Percentiles rank a stretch among this genome's conserved stretches.
phyloP scores from a whole-genome alignment of 2,888 invertebrate genomes.

The Formica aserva region DNA sequence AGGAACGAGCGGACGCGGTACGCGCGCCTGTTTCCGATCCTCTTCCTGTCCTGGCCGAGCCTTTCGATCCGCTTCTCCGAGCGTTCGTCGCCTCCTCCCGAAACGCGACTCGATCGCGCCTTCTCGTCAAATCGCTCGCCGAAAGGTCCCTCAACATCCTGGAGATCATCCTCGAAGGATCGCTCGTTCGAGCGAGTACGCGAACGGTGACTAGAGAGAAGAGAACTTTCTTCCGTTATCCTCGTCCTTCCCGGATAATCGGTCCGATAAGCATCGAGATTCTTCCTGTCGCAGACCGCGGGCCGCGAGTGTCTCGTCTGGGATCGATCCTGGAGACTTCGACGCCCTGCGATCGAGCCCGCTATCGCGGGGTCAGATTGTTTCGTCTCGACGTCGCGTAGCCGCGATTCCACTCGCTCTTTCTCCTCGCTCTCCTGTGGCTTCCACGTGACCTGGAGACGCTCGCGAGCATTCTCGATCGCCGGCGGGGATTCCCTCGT shows the following conservation, averaged over 20 bases:
- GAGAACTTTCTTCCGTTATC: slow-evolving; percentile 47
- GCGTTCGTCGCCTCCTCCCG: slow-evolving; percentile 48
- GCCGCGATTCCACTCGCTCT: slow-evolving; percentile 60
- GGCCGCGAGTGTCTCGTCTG: slow-evolving; percentile 23
- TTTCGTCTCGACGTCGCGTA: slow-evolving; percentile 20
- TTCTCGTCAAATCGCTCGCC: slow-evolving; percentile 26
- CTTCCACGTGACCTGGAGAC: slow-evolving; percentile 20
- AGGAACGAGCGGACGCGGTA: slow-evolving; percentile 72
- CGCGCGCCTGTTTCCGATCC: slow-evolving; percentile 55
- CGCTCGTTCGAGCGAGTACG: slow-evolving; percentile 41
- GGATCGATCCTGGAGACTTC: slow-evolving; percentile 41
- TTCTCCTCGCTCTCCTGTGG: not conserved
- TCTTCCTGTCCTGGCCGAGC: slow-evolving; percentile 56
- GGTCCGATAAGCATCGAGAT: slow-evolving; percentile 4
- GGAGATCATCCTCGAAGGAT: slow-evolving; percentile 20
- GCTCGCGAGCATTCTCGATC: slow-evolving; percentile 26
- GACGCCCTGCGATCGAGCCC: slow-evolving; percentile 32
- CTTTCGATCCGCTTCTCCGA: slow-evolving; percentile 37
- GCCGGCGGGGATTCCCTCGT: slow-evolving; percentile 37
- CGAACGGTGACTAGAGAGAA: slow-evolving; percentile 74
- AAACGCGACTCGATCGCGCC: not conserved
- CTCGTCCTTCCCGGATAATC: slow-evolving; percentile 7
- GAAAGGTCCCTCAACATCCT: slow-evolving; percentile 35
- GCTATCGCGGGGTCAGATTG: not conserved
- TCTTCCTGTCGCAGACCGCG: not conserved